A percentile compares a stretch with the other conserved stretches of the same genome.
These are phyloP conservation scores for Bombus polaris DNA, from an alignment of 1,140 invertebrate species.

Conservation along the genomic window DNA sequence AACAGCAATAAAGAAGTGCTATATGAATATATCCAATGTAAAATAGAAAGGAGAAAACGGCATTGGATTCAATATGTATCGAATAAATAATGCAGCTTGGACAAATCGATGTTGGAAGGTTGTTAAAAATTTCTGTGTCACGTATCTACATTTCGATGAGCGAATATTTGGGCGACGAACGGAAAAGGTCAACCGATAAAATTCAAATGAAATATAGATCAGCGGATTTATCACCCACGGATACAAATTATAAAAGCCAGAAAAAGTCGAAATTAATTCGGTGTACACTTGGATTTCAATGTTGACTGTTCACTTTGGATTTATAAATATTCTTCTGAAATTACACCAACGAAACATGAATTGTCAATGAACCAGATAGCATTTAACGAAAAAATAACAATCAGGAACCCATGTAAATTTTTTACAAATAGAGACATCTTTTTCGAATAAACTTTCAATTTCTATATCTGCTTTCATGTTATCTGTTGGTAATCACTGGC, in stretches of 20 bases:
- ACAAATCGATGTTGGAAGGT: background rate
- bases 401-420: background rate
- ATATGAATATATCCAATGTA: background rate
- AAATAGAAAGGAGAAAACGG: background rate
- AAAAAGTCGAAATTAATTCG: background rate
- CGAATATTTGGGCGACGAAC: conserved; percentile 12
- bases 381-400: background rate
- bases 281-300: background rate
- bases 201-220: background rate
- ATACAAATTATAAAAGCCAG: background rate
- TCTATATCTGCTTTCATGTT: background rate
- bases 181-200: background rate
- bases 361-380: background rate
- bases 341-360: background rate
- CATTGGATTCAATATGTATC: background rate
- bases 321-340: background rate
- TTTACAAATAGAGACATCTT: background rate
- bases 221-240: background rate
- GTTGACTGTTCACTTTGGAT: background rate
- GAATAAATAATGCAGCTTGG: conserved; percentile 37
- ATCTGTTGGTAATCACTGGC: background rate
- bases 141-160: background rate
- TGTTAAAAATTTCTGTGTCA: conserved; percentile 27
- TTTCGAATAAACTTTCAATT: background rate
- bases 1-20: background rate